Evolutionary conservation across 2,797 vertebrate species (phyloP), one percentile per base, ranked within the genome.

Genomic region (Notoglanidium macrostoma): DNA sequence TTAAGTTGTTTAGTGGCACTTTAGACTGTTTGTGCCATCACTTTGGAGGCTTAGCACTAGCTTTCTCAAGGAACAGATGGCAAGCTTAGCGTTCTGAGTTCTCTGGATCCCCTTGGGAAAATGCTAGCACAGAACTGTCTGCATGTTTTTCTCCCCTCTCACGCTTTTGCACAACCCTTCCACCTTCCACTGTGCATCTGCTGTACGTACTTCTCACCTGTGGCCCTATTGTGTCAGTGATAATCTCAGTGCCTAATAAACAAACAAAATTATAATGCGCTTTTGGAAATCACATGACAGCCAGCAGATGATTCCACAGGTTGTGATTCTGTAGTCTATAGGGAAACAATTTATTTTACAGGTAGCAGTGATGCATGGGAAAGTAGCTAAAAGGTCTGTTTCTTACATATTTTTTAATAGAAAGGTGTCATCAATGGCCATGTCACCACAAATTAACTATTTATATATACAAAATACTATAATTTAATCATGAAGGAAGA

Each of bases 41-140:
- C 76, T 67, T 32, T 35, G 14, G 32, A 35, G 73, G 40, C 68
- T 74, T 7, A 21, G 80, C 55, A 51, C 35, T 65, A 49, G 26
- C 72, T 84, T 77, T 68, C 72, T 74, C 83, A 54, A 44, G 23
- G 82, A 90, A 87, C 82, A 89, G 90, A 90, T 89, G 87, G 86
- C 67, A 84, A 89, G 78, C 82, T 85, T 85, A 26, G 40, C 73
- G 67, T 77, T 84, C 54, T 6, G 68, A 5, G 29, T 55, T 63
- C 46, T 77, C 35, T 35, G 55, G 70, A 54, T 57, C 12, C 87
- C 57, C 72, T 32, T 63, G 85, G 78, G 85, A 87, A 82, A 81
- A 57, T 7, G 54, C 78, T 29, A 46, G 63, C 87, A 82, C 82
- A 88, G 72, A 85, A 73, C 76, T 72, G 73, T 83, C 3, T n/a